Evolutionary conservation across 2,888 invertebrate species (phyloP).

Genomic region (Eueremaeus valkanovi): DNA sequence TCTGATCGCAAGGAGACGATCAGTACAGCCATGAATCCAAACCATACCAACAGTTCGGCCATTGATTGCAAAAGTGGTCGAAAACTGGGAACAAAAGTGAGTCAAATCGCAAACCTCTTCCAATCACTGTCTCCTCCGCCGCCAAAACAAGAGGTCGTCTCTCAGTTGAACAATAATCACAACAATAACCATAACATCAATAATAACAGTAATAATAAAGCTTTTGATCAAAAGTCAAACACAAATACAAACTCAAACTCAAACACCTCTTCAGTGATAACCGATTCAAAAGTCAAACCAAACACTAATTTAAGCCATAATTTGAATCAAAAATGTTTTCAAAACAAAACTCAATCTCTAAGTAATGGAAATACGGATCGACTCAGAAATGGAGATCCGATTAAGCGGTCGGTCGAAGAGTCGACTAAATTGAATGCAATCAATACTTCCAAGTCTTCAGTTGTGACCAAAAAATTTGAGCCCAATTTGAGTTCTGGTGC

Average conservation of each 20-base stretch:
- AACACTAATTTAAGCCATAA: conserved; percentile 15
- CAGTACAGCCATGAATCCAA: neutral
- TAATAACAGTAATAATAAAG: neutral
- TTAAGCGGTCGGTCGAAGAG: neutral
- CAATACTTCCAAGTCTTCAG: neutral
- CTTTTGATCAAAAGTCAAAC: conserved; percentile 26
- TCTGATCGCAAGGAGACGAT: neutral
- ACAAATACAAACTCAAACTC: no score
- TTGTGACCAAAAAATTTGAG: conserved; percentile 11
- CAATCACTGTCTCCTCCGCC: conserved; percentile 46
- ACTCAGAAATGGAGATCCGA: conserved; percentile 3
- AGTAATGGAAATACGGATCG: conserved; percentile 10
- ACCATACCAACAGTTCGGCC: conserved; percentile 10
- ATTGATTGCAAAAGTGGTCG: conserved; percentile 37
- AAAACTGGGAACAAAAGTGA: conserved; percentile 48
- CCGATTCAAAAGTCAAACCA: conserved; percentile 15
- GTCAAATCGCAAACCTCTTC: conserved; percentile 48
- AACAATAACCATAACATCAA: neutral
- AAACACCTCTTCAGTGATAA: conserved; percentile 23
- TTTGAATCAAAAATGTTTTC: neutral
- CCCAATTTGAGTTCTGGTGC: neutral
- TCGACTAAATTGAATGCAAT: neutral
- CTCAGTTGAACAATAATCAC: conserved; percentile 18
- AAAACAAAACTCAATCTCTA: neutral
- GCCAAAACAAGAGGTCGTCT: neutral